Evolutionary conservation across 1,140 invertebrate genomes (phyloP).

Genomic region (Bacillus rossius): DNA sequence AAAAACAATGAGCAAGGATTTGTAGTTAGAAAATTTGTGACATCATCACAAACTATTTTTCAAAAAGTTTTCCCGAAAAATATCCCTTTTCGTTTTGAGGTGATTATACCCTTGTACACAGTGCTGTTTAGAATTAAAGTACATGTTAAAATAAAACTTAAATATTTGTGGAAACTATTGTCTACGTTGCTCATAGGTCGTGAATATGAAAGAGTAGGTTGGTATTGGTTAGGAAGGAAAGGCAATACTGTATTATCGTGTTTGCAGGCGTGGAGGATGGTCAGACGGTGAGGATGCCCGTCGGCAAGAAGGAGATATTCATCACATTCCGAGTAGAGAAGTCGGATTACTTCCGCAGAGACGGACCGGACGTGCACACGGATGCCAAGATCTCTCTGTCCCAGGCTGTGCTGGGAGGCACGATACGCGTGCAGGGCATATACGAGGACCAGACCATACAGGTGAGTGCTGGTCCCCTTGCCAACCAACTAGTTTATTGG

Average conservation of each 20-base stretch:
- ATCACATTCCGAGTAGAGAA: slow-evolving; percentile 89
- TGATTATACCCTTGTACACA: no score
- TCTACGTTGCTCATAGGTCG: no score
- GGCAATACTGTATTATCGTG: not conserved
- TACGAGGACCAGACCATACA: slow-evolving; percentile 91
- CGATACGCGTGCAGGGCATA: slow-evolving; percentile 85
- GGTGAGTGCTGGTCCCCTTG: slow-evolving; percentile 41
- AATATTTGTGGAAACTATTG: no score
- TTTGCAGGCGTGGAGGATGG: slow-evolving; percentile 81
- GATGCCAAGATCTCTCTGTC: slow-evolving; percentile 79
- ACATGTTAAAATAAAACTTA: no score
- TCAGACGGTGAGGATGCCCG: slow-evolving; percentile 89
- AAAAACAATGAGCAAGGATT: no score
- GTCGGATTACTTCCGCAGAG: slow-evolving; percentile 86
- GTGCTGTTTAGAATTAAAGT: no score
- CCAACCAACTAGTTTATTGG: not conserved
- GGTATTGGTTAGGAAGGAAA: slow-evolving; percentile 4
- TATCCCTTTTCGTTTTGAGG: no score
- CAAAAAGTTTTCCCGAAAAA: no score
- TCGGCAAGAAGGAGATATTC: slow-evolving; percentile 87
- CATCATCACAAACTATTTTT: no score
- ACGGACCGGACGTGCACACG: slow-evolving; percentile 92
- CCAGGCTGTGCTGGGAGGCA: slow-evolving; percentile 92
- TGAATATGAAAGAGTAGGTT: no score
- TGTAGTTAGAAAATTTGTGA: no score